These are phyloP conservation scores for Hedya salicella DNA, from an alignment of 2,888 invertebrate species.

Conservation along the genomic window DNA sequence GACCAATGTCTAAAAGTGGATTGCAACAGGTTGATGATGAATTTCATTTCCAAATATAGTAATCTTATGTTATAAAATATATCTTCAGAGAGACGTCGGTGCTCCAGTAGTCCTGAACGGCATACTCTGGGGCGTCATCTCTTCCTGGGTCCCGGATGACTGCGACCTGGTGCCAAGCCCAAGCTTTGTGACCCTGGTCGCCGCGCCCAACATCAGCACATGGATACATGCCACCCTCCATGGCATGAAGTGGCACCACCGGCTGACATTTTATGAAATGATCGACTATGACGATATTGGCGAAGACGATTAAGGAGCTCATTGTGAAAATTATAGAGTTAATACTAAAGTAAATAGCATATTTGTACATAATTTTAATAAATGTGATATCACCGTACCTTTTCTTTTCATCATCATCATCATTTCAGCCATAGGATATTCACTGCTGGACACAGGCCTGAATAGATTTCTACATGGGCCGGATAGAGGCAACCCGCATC, in stretches of 20 bases:
- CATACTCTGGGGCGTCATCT: conserved; percentile 67
- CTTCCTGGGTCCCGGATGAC: conserved; percentile 64
- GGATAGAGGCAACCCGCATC: no score
- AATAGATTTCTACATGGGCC: no score
- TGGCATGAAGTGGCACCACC: conserved; percentile 51
- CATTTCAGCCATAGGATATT: no score
- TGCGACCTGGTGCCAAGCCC: conserved; percentile 57
- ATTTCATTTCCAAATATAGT: no score
- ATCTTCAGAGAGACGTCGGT: conserved; percentile 62
- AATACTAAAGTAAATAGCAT: no score
- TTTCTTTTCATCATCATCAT: no score
- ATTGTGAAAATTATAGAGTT: neutral
- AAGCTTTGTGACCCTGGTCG: conserved; percentile 60
- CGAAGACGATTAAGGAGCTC: conserved; percentile 8
- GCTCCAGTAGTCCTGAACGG: conserved; percentile 71
- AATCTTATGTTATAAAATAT: no score
- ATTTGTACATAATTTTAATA: no score
- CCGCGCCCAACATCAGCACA: conserved; percentile 56
- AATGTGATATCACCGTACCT: no score
- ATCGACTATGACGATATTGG: conserved; percentile 24
- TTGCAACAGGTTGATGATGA: no score
- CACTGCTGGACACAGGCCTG: no score
- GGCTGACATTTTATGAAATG: neutral
- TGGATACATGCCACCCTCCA: conserved; percentile 65
- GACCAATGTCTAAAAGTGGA: no score